Percentiles rank a stretch among this genome's conserved stretches.
Evolutionary conservation across 2,888 invertebrate genomes (phyloP).

Genomic region (Spisula solida): DNA sequence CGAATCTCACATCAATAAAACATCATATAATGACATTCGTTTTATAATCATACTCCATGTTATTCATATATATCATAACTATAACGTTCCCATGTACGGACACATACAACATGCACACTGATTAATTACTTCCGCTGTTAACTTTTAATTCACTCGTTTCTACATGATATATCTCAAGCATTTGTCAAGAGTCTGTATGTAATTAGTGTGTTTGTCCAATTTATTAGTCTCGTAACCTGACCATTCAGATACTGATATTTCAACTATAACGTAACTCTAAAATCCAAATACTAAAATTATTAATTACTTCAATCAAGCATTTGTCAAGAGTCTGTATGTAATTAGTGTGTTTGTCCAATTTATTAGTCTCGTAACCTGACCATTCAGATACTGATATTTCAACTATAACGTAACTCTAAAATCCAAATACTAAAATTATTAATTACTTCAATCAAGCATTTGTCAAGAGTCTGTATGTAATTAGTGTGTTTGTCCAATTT

Average conservation of each 20-base stretch:
- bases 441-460: conserved; percentile 3
- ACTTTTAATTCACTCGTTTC: neutral
- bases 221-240: neutral
- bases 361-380: neutral
- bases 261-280: neutral
- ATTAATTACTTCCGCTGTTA: conserved; percentile 40
- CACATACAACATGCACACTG: neutral
- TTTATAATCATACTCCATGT: neutral
- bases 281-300: neutral
- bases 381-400: neutral
- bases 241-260: neutral
- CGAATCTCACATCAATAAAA: neutral
- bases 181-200: conserved; percentile 18
- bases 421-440: neutral
- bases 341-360: neutral
- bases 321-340: conserved; percentile 20
- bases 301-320: neutral
- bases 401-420: neutral
- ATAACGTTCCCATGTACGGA: neutral
- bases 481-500: neutral
- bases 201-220: neutral
- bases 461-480: conserved; percentile 15
- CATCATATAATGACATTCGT: neutral
- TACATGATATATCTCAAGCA: conserved; percentile 12
- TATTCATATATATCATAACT: neutral